Evolutionary conservation across 1,140 invertebrate genomes (phyloP).

Genomic region (Idris sp.): DNA sequence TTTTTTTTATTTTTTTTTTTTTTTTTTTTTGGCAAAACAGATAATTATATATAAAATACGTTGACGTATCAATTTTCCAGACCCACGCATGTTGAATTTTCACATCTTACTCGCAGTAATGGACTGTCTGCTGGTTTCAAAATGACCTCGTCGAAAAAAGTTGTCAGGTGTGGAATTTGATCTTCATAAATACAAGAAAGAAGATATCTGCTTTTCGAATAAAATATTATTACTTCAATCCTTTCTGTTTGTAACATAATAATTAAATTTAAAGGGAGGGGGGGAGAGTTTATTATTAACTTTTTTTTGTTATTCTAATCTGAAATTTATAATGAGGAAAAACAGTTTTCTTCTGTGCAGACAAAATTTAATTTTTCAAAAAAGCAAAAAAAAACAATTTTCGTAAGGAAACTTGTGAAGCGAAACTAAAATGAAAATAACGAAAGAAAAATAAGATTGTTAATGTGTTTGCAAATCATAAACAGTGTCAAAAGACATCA

Average conservation of each 20-base stretch:
- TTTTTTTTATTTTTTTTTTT: too few species aligned
- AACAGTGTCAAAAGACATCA: slow-evolving; percentile 35
- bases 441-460: slow-evolving; percentile 20
- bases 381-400: slow-evolving; percentile 4
- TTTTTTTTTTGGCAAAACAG: too few species aligned
- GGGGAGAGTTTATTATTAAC: too few species aligned
- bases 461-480: slow-evolving; percentile 27
- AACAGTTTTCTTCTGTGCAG: too few species aligned
- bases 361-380: too few species aligned
- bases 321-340: too few species aligned
- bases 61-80: slow-evolving; percentile 32
- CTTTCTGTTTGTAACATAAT: too few species aligned
- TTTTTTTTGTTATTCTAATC: too few species aligned
- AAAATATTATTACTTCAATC: too few species aligned
- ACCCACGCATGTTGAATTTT: slow-evolving; percentile 28
- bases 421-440: slow-evolving; percentile 2
- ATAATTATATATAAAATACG: too few species aligned
- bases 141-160: slow-evolving; percentile 31
- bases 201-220: slow-evolving; percentile 7
- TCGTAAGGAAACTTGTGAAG: too few species aligned
- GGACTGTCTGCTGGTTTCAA: slow-evolving; percentile 36
- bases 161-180: slow-evolving; percentile 34
- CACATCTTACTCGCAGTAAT: slow-evolving; percentile 25
- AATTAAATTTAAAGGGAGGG: too few species aligned
- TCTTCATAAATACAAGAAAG: slow-evolving; percentile 24